Evolutionary conservation across 2,113 vertebrate species (phyloP).

Genomic region (Pogona vitticeps): DNA sequence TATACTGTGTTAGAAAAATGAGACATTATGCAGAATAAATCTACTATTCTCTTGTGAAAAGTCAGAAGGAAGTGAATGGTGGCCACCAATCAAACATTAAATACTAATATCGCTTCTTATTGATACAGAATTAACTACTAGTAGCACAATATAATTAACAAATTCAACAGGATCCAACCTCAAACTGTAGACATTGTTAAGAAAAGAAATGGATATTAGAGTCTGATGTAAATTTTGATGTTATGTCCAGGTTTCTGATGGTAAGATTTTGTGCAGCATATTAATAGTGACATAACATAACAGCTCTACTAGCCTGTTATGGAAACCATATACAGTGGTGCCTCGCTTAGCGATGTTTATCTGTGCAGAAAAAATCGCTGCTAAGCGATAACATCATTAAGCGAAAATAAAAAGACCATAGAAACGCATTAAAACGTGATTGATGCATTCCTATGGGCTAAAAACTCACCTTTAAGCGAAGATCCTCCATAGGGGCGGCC

Average conservation of each 20-base stretch:
- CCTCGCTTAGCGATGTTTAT: no score
- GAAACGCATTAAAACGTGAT: no score
- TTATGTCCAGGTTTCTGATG: not conserved
- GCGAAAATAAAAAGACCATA: no score
- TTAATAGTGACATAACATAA: not conserved
- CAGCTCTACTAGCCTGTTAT: not conserved
- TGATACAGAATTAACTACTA: not conserved
- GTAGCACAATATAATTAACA: not conserved
- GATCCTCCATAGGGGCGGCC: no score
- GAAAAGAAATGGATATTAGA: not conserved
- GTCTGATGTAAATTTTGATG: not conserved
- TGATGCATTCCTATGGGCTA: no score
- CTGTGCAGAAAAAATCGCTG: no score
- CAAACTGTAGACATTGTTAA: not conserved
- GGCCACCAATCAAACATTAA: not conserved
- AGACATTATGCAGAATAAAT: not conserved
- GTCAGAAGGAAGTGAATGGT: not conserved
- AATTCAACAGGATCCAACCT: not conserved
- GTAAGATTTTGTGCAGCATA: not conserved
- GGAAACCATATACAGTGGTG: no score
- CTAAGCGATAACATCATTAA: no score
- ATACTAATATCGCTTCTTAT: constrained; percentile 10
- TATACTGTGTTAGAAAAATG: not conserved
- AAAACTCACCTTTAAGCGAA: no score
- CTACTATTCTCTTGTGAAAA: constrained; percentile 24